Evolutionary conservation across 2,113 vertebrate species (phyloP), one percentile per base, ranked within the genome.

Genomic region (Tiliqua scincoides): DNA sequence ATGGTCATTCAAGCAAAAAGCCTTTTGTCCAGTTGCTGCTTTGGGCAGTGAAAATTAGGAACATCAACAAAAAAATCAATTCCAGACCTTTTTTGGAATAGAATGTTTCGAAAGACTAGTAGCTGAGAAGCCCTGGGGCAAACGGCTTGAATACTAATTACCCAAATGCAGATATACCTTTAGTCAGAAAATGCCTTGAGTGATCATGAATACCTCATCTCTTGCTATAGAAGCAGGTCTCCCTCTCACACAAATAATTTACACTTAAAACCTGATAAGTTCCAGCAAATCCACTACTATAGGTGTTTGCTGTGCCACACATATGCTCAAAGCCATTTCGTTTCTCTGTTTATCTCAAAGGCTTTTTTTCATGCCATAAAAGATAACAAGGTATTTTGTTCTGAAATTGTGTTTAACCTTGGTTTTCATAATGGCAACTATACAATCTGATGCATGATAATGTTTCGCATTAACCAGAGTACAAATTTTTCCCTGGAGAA

Each of bases 101-200:
- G 43, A 1, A 15, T 83, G 11, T 84, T 68, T 70, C 86, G 73
- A 80, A 61, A 91, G 83, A 82, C 43, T 23, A 37, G 18, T 32
- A 78, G 40, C 35, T n/a, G 59, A 0, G 40, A 70, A 87, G n/a
- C 57, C n/a, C 83, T 87, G 63, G 87, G 87, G 85, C 74, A 63
- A 89, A 82, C 59, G 72, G 59, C 52, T 59, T 87, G 88, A 86
- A 91, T 27, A 87, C 43, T 52, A 10, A 14, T 79, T 48, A 54
- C 67, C 87, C 92, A 90, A 87, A 85, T 89, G 88, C 85, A 78
- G 25, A 18, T 87, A 78, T 84, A 76, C 77, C 86, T 43, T 80
- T 6, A 83, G 1, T 59, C 90, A 72, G 79, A 85, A 59, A 87
- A 73, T 86, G 10, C 52, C 72, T 23, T 61, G 35, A 88, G 59